Evolutionary conservation across 2,888 invertebrate genomes (phyloP).

Genomic region (Opisthograptis luteolata): DNA sequence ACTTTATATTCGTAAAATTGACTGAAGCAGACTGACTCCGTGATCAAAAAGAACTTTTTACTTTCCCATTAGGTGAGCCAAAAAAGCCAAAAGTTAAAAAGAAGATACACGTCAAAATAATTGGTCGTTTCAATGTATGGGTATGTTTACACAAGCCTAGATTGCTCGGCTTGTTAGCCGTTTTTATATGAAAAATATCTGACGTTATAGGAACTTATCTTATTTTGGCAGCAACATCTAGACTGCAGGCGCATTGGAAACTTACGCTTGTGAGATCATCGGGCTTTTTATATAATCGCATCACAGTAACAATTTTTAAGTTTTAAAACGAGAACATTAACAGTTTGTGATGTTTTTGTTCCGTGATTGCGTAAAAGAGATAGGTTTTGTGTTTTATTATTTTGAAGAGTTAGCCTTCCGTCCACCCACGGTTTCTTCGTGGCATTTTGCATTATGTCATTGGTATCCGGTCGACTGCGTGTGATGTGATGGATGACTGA

Average conservation of each 20-base stretch:
- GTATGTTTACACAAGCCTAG: constrained; percentile 3
- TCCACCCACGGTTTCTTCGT: constrained; percentile 13
- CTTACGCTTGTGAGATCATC: constrained; percentile 11
- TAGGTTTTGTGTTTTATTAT: neutral
- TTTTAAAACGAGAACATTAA: too few relatives aligned
- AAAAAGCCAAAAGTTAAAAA: too few relatives aligned
- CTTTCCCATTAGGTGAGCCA: too few relatives aligned
- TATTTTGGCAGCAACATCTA: constrained; percentile 29
- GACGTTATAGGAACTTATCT: constrained; percentile 17
- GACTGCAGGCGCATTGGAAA: constrained; percentile 27
- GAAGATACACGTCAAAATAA: neutral
- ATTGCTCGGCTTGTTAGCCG: neutral
- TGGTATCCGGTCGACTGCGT: constrained; percentile 2
- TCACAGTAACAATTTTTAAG: too few relatives aligned
- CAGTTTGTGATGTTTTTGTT: constrained; percentile 5
- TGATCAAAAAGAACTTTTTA: too few relatives aligned
- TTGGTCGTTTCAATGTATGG: neutral
- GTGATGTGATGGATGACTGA: neutral
- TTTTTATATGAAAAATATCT: constrained; percentile 24
- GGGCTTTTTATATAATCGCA: too few relatives aligned
- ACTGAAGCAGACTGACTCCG: too few relatives aligned
- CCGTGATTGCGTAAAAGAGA: constrained; percentile 9
- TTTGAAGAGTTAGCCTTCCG: constrained; percentile 14
- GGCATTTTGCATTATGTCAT: constrained; percentile 21
- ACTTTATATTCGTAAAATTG: too few relatives aligned